Base-by-base conservation (phyloP, 2,888 invertebrate species). In the Elmis aenea region DNA sequence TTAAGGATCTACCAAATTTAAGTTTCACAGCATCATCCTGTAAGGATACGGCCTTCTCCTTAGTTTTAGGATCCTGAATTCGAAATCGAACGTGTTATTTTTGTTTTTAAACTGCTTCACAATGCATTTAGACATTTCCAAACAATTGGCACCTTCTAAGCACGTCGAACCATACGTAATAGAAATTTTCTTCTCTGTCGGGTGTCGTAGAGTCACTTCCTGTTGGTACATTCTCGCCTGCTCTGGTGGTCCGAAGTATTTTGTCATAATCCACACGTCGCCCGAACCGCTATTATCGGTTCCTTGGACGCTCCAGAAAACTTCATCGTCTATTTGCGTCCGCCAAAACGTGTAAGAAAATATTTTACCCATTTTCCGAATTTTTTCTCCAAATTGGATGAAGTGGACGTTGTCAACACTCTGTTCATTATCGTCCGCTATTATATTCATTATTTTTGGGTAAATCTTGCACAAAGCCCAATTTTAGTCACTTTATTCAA, bases 291-390 rank as follows among this genome's bases (percentile, higher is more conserved):
- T 41, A 18, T 60, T 59, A 38, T 60, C 58, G 24, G 46, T 38
- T 22, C 66, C 66, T 50, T 66, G 66, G 1, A 66, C 57, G 33
- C 64, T 66, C 66, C 66, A 66, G 35, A 66, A 66, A n/a, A 66
- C 49, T 28, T 66, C 62, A 6, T 57, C 53, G 31, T 58, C 51
- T 20, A 62, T 56, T 46, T 62, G 59, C 2, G 64, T 64, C 20
- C 66, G 50, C 66, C 66, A 66, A 38, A 66, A 64, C 0, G 66
- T 66, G 42, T 62, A 64, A 1, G 65, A 64, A 43, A 62, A 66
- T 4, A 61, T 58, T 46, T 64, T 66, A 3, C 64, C 66, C 1
- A 46, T 48, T 25, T 64, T 40, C 37, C 55, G 56, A 3, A 66
- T 54, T 33, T 52, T 54, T 5, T 50, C 52, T 23, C 64, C 63